These are phyloP conservation scores for Ophthalmolycus amberensis DNA, from an alignment of 2,113 vertebrate species.

Conservation along the genomic window DNA sequence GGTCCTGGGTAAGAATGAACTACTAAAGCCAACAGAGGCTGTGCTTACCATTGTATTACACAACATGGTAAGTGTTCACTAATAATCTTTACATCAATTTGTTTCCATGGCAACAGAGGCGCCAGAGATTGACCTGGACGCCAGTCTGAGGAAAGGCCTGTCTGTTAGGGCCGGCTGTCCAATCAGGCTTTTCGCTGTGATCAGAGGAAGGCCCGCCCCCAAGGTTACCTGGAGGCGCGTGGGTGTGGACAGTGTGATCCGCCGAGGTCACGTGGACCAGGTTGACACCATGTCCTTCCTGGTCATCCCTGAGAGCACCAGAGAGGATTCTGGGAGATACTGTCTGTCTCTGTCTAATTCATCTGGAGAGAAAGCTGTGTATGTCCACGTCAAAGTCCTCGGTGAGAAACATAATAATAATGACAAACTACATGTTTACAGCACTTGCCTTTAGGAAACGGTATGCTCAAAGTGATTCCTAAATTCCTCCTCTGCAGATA, in stretches of 20 bases:
- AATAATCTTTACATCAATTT: constrained; percentile 7
- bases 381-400: constrained; percentile 95
- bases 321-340: constrained; percentile 98
- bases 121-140: constrained; percentile 97
- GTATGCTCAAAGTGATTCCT: background rate
- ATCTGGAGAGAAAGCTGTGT: constrained; percentile 96
- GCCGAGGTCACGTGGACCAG: constrained; percentile 95
- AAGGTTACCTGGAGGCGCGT: constrained; percentile 96
- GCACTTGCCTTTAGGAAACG: background rate
- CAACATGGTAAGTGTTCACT: background rate
- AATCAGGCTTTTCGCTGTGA: constrained; percentile 94
- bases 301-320: constrained; percentile 95
- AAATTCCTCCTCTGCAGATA: constrained; percentile 83
- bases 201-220: constrained; percentile 94
- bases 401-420: constrained; percentile 81
- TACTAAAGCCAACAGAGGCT: background rate
- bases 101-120: constrained; percentile 84
- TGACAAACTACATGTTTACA: background rate
- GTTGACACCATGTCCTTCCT: constrained; percentile 98
- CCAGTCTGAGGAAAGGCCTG: constrained; percentile 95
- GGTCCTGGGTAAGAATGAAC: constrained; percentile 87
- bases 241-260: constrained; percentile 94
- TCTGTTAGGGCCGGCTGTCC: constrained; percentile 95
- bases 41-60: background rate
- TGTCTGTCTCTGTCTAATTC: constrained; percentile 92